A percentile compares a stretch with the other conserved stretches of the same genome.
Conservation (phyloP, 2,888 invertebrate species). For the Agrochola litura region DNA sequence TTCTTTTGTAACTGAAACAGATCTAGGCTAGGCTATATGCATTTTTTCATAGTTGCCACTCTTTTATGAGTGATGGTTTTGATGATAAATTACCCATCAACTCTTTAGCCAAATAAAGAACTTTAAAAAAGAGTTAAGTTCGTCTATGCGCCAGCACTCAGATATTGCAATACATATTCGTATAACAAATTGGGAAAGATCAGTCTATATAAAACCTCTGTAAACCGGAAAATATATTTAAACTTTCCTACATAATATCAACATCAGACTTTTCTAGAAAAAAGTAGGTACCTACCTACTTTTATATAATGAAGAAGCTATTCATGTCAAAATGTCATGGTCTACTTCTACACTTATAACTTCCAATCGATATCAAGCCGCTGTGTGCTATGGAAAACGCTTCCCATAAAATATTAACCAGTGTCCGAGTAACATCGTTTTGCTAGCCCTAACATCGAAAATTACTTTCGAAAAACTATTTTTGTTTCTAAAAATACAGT, state of each 20-base stretch:
- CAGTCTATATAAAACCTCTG: background rate
- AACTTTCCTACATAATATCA: background rate
- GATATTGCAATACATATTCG: too few species aligned
- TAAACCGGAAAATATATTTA: background rate
- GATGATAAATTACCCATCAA: background rate
- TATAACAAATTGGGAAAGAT: too few species aligned
- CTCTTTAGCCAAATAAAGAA: background rate
- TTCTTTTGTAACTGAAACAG: background rate
- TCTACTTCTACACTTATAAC: constrained; percentile 17
- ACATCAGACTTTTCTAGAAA: constrained; percentile 16
- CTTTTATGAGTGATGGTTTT: background rate
- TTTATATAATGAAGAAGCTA: constrained; percentile 10
- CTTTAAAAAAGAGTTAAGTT: background rate
- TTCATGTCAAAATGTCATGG: constrained; percentile 40
- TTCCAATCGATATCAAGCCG: constrained; percentile 59
- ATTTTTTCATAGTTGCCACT: background rate
- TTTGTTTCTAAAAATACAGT: constrained; percentile 17
- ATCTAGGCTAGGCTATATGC: background rate
- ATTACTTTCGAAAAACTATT: constrained; percentile 40
- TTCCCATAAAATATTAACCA: constrained; percentile 82
- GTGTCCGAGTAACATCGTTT: constrained; percentile 78
- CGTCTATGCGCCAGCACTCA: background rate
- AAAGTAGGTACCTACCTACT: background rate
- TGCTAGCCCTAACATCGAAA: constrained; percentile 53
- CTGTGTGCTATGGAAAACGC: constrained; percentile 70